Evolutionary conservation across 1,140 invertebrate species (phyloP).

Genomic region (Contarinia nasturtii): DNA sequence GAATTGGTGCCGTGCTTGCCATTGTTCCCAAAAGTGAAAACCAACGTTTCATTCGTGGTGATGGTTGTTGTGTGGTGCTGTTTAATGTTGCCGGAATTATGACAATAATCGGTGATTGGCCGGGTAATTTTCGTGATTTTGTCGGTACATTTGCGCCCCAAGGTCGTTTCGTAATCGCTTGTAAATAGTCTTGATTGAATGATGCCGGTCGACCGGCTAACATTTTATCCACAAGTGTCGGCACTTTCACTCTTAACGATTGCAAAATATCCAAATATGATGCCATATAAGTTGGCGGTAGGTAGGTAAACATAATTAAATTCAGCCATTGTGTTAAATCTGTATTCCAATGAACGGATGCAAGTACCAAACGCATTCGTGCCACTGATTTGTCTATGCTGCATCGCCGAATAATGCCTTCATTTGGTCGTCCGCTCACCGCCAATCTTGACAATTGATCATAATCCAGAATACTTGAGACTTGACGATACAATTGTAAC

Average conservation of each 20-base stretch:
- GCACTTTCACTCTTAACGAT: slow-evolving; percentile 53
- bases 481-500: slow-evolving; percentile 41
- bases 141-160: slow-evolving; percentile 47
- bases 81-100: slow-evolving; percentile 39
- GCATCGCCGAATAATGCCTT: slow-evolving; percentile 44
- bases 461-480: slow-evolving; percentile 44
- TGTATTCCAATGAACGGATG: slow-evolving; percentile 45
- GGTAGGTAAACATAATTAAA: slow-evolving; percentile 44
- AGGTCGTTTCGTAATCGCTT: slow-evolving; percentile 45
- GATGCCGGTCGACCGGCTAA: slow-evolving; percentile 35
- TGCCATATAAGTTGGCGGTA: slow-evolving; percentile 44
- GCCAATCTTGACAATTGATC: slow-evolving; percentile 50
- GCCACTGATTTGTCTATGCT: slow-evolving; percentile 51
- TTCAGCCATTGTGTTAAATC: slow-evolving; percentile 65
- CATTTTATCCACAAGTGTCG: slow-evolving; percentile 59
- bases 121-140: slow-evolving; percentile 43
- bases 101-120: slow-evolving; percentile 45
- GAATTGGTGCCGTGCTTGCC: slow-evolving; percentile 47
- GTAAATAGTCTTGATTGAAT: slow-evolving; percentile 28
- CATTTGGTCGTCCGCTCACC: slow-evolving; percentile 29
- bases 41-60: slow-evolving; percentile 48
- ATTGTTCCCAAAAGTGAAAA: slow-evolving; percentile 42
- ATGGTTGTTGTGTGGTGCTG: slow-evolving; percentile 21
- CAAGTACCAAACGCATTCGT: slow-evolving; percentile 43
- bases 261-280: slow-evolving; percentile 66